Evolutionary conservation across 2,888 invertebrate species (phyloP).

Genomic region (Xestia xanthographa): DNA sequence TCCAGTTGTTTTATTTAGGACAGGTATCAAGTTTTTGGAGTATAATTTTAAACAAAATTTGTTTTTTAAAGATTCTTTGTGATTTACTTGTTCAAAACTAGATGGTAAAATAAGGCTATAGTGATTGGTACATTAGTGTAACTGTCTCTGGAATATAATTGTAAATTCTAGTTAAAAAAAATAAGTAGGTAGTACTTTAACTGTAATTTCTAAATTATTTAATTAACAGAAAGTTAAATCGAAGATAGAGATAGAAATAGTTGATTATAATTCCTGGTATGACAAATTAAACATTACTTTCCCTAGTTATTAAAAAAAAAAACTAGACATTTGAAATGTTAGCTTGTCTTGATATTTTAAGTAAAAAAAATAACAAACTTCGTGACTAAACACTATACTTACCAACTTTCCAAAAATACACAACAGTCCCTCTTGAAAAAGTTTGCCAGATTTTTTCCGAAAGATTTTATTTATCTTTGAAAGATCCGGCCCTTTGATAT

Average conservation of each 20-base stretch:
- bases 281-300: background rate
- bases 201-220: background rate
- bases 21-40: background rate
- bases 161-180: background rate
- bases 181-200: background rate
- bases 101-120: background rate
- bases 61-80: background rate
- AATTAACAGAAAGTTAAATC: background rate
- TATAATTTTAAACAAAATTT: background rate
- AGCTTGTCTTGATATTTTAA: background rate
- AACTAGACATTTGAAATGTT: background rate
- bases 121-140: background rate
- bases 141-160: background rate
- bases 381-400: slow-evolving; percentile 14
- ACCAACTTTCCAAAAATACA: slow-evolving; percentile 32
- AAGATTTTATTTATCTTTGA: slow-evolving; percentile 54
- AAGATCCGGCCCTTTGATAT: slow-evolving; percentile 52
- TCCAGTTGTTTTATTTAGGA: background rate
- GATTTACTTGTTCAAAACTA: background rate
- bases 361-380: background rate
- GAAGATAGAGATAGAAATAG: no score
- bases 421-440: slow-evolving; percentile 31
- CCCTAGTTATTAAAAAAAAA: background rate
- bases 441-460: slow-evolving; percentile 39
- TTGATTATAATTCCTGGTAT: background rate